Evolutionary conservation across 2,888 invertebrate genomes (phyloP), one percentile per base, ranked within the genome.

Genomic region (Phaonia tiefii): DNA sequence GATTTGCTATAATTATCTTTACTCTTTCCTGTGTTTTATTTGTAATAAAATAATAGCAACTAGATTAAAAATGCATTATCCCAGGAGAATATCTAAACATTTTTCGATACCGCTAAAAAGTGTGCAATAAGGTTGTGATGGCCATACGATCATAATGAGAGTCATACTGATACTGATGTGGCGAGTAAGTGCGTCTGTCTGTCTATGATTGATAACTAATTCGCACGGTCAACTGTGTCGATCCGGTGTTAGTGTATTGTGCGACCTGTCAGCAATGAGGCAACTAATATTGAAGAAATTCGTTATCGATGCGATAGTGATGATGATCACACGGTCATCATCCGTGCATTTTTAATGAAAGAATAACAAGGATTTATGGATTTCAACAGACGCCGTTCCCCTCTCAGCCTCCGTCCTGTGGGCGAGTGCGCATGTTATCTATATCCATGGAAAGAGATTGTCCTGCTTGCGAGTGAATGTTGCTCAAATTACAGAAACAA

Each of bases 321-420:
- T 60, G 74, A 78, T 49, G 58, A 26, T 66, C 44, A 66, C 74
- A 31, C 73, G 25, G 65, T 73, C 51, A 56, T 31, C 60, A 17
- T 63, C n/a, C 69, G 20, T 22, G 37, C 42, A 20, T 17, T 58
- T 58, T 20, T 70, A 58, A 49, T 78, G 67, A 75, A 81, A 81
- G 81, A 81, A 78, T 75, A 81, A 75, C 78, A 81, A 81, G 78
- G 78, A 81, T 81, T 78, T 81, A 60, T 72, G 81, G 71, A 75
- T 80, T 77, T 75, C 49, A 74, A 51, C 42, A 63, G 17, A 44
- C 42, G 17, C 17, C 10, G 26, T 39, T 13, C 56, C 46, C 31
- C 51, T 15, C 22, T 39, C 7, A 63, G 56, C 31, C 69, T 80
- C 63, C 17, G 26, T 4, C 26, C 5, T 10, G 0, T 56, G 31